Base-by-base conservation (phyloP, 2,113 vertebrate genomes). In the Festucalex cinctus region DNA sequence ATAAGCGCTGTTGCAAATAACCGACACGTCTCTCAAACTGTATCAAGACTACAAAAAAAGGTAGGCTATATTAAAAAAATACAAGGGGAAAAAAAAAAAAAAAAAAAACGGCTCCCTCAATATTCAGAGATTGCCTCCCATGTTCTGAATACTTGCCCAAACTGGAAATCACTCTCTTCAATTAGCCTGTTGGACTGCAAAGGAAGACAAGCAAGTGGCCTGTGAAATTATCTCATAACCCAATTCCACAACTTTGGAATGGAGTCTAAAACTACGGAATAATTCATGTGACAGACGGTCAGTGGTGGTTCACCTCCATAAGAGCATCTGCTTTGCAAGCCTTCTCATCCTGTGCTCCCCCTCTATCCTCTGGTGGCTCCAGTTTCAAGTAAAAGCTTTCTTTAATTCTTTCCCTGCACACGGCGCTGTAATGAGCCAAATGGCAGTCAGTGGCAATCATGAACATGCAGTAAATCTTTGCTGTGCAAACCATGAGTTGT, bases 161-260 rank as follows among this genome's bases (percentile, higher is more conserved):
- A 89, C 90, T 87, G 85, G 87, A 92, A 91, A 90, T 90, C 86
- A 86, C 88, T 86, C 86, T 85, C 87, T 92, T 93, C 89, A 92
- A 92, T 93, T 93, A 92, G 89, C 84, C 90, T 92, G 90, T 91
- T 93, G 91, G 90, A 92, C 92, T 93, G 90, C 85, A 89, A 92
- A 92, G 92, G 90, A 92, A 92, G 90, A 92, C 88, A 91, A 92
- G 91, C 92, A 93, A 93, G 88, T 92, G 91, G 90, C 90, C 90
- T 93, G 91, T 93, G 91, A 92, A 92, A 92, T 92, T 91, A 93
- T 92, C 88, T 91, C 89, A 88, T 91, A 90, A 93, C 92, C 91
- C 91, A 92, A 92, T 93, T 93, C 90, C 89, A 83, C 88, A 88
- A 91, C 83, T 92, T 92, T 92, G 88, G 88, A 90, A 88, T 84